Evolutionary conservation across 2,113 vertebrate species (phyloP).

Genomic region (Herpetotheres cachinnans): DNA sequence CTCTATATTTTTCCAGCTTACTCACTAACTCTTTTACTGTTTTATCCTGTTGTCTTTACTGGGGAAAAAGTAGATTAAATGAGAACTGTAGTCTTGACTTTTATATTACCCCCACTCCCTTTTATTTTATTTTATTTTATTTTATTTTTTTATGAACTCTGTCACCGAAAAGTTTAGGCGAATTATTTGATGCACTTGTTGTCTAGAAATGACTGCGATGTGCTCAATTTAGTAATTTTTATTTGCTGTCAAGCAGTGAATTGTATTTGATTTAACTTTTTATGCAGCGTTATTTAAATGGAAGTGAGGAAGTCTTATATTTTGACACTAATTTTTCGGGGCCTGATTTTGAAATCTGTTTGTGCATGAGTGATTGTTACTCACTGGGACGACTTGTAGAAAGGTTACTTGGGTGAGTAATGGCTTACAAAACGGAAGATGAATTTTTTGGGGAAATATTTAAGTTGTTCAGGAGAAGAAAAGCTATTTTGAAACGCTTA

Average conservation of each 20-base stretch:
- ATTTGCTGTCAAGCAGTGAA: not conserved
- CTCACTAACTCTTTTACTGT: not conserved
- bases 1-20: slow-evolving; percentile 41
- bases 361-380: not conserved
- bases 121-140: not conserved
- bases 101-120: not conserved
- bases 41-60: not conserved
- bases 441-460: not conserved
- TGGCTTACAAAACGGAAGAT: not conserved
- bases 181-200: not conserved
- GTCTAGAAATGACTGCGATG: not conserved
- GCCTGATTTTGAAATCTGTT: not conserved
- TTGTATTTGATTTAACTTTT: not conserved
- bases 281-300: not conserved
- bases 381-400: not conserved
- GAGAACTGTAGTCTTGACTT: not conserved
- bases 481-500: not conserved
- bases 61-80: not conserved
- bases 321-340: not conserved
- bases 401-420: not conserved
- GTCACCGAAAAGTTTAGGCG: not conserved
- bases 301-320: not conserved
- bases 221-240: not conserved
- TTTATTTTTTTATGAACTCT: not conserved
- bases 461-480: not conserved